Evolutionary conservation across 2,888 invertebrate genomes (phyloP).

Genomic region (Lypha dubia): DNA sequence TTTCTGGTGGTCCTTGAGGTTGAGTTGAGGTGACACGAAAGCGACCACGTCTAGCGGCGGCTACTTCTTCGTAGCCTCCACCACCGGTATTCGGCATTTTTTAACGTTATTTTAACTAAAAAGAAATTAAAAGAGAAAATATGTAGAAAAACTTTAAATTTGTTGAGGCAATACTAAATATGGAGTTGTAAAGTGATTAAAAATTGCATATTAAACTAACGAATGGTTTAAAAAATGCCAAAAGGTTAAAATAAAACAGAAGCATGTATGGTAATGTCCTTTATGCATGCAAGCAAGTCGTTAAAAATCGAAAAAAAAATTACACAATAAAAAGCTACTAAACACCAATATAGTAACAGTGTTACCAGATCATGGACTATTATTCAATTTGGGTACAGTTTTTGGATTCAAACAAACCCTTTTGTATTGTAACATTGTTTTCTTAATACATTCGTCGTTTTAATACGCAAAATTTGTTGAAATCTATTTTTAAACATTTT

Average conservation of each 20-base stretch:
- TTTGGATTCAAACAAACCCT: no score
- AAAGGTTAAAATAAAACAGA: conserved; percentile 51
- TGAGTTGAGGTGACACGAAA: conserved; percentile 84
- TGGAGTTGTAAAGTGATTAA: neutral
- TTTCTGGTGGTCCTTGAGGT: conserved; percentile 82
- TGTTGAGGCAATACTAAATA: neutral
- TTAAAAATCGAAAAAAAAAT: neutral
- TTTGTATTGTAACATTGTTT: no score
- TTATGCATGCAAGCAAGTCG: conserved; percentile 44
- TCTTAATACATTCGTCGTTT: no score
- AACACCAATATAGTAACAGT: neutral
- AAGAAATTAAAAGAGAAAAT: conserved; percentile 24
- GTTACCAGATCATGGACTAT: neutral
- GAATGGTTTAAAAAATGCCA: conserved; percentile 32
- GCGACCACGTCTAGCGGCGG: conserved; percentile 83
- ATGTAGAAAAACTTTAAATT: conserved; percentile 1
- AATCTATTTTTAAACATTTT: no score
- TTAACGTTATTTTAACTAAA: conserved; percentile 68
- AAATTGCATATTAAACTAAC: conserved; percentile 2
- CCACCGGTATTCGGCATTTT: conserved; percentile 77
- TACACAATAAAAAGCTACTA: neutral
- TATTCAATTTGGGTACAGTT: neutral
- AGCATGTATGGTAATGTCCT: conserved; percentile 57
- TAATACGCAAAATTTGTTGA: no score
- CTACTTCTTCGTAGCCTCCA: conserved; percentile 82